Evolutionary conservation across 2,797 vertebrate genomes (phyloP).

Genomic region (Geotrypetes seraphini): DNA sequence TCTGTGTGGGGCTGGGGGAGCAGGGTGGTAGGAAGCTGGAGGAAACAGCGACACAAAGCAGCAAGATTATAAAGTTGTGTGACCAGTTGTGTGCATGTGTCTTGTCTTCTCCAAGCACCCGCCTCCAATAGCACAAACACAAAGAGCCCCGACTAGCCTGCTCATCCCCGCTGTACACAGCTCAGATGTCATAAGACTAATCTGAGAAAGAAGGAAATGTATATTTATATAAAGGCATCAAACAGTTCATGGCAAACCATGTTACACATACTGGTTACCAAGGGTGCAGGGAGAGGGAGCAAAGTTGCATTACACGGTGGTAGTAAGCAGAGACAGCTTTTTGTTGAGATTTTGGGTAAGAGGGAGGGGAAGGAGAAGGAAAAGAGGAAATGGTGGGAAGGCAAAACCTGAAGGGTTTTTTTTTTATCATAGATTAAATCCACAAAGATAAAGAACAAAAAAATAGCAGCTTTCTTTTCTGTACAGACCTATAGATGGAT

Average conservation of each 20-base stretch:
- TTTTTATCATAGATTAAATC: conserved; percentile 79
- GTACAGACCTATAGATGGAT: conserved; percentile 95
- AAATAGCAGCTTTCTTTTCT: conserved; percentile 98
- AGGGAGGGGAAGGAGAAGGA: too few species aligned
- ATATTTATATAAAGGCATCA: conserved; percentile 76
- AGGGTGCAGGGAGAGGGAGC: conserved; percentile 30
- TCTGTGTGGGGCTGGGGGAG: conserved; percentile 21
- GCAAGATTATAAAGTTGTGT: too few species aligned
- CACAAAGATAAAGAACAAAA: conserved; percentile 87
- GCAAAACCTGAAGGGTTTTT: conserved; percentile 86
- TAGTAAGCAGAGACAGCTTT: conserved; percentile 72
- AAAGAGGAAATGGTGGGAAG: conserved; percentile 38
- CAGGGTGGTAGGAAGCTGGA: conserved; percentile 9
- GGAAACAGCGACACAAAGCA: conserved; percentile 1
- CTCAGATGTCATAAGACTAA: conserved; percentile 36
- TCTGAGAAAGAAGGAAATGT: conserved; percentile 35
- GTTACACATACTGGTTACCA: conserved; percentile 44
- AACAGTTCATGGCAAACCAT: conserved; percentile 70
- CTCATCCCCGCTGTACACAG: conserved; percentile 32
- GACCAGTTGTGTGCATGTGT: too few species aligned
- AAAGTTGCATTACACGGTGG: conserved; percentile 53
- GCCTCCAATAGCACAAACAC: not conserved
- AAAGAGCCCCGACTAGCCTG: not conserved
- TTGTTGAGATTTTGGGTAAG: too few species aligned
- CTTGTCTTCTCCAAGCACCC: too few species aligned